These are phyloP conservation scores for Dugesia japonica DNA, from an alignment of 2,888 invertebrate genomes.

Conservation along the genomic window DNA sequence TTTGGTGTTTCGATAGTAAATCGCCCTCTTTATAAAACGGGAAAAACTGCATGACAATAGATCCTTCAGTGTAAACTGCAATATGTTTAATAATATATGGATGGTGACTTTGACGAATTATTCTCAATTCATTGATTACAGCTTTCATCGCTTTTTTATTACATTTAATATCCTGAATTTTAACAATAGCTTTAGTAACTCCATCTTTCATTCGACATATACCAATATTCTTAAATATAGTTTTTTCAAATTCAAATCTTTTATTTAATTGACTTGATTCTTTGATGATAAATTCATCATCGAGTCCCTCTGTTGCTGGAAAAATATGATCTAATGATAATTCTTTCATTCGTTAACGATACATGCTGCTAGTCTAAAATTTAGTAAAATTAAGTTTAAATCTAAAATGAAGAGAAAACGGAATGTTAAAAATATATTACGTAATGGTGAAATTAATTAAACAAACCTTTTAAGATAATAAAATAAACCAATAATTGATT, in stretches of 20 bases:
- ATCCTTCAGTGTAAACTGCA: background rate
- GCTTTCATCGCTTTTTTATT: background rate
- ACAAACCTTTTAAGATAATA: too few relatives aligned
- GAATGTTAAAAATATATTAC: too few relatives aligned
- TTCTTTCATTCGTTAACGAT: background rate
- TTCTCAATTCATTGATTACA: background rate
- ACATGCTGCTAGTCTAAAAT: too few relatives aligned
- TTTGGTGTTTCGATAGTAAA: background rate
- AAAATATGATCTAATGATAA: background rate
- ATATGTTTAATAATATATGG: background rate
- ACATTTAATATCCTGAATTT: background rate
- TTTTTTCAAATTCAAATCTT: background rate
- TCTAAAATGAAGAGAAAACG: too few relatives aligned
- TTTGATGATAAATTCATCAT: background rate
- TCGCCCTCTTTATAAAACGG: background rate
- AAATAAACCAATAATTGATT: too few relatives aligned
- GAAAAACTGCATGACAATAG: constrained; percentile 1
- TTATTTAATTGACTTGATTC: background rate
- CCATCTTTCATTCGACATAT: background rate
- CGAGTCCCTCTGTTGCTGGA: background rate
- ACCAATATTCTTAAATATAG: background rate
- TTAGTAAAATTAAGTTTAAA: too few relatives aligned
- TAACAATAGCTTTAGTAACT: background rate
- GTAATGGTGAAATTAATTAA: too few relatives aligned
- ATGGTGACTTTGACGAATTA: background rate